Evolutionary conservation across 2,113 vertebrate species (phyloP), one percentile per base, ranked within the genome.

Genomic region (Xenus cinereus): DNA sequence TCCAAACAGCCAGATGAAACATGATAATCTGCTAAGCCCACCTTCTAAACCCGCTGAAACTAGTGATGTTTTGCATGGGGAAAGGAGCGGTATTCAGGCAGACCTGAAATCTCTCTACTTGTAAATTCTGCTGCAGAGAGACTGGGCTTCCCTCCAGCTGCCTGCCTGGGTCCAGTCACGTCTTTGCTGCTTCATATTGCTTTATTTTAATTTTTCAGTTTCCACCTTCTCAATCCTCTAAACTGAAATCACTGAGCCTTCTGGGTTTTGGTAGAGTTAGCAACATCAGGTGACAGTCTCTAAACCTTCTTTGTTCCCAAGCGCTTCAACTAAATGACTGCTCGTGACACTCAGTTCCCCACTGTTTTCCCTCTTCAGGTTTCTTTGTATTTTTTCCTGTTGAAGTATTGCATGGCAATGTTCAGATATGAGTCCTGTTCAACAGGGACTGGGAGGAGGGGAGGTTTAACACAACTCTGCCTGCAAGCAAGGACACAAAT

Each of bases 51-150:
- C 94, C 7, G 0, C 60, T 82, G n/a, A 87, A 94, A 59, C 43
- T 51, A 68, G n/a, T 33, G n/a, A 83, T 72, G 54, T 93, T 97
- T 96, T 74, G 41, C 64, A 68, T 26, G n/a, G 50, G 41, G 67
- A 92, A 76, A 95, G 60, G 79, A 90, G 45, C 32, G 79, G 30
- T 82, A 94, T 16, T 85, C 90, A 91, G 24, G 68, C 68, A 96
- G 69, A 93, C 48, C 43, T 92, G 91, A 94, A 95, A 93, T 84
- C 59, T 51, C 28, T n/a, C 15, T 28, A 30, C 20, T 51, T 69
- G 7, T 46, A 56, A 85, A 54, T 50, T 66, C 43, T 91, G 63
- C 74, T 63, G 37, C 87, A 86, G 93, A 95, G 35, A 90, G 82
- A n/a, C 62, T 50, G 83, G 80, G 76, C 32, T 89, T 81, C 33